A percentile compares a stretch with the other conserved stretches of the same genome.
These are phyloP conservation scores for Gryllus bimaculatus DNA, from an alignment of 1,140 invertebrate species.

Conservation along the genomic window DNA sequence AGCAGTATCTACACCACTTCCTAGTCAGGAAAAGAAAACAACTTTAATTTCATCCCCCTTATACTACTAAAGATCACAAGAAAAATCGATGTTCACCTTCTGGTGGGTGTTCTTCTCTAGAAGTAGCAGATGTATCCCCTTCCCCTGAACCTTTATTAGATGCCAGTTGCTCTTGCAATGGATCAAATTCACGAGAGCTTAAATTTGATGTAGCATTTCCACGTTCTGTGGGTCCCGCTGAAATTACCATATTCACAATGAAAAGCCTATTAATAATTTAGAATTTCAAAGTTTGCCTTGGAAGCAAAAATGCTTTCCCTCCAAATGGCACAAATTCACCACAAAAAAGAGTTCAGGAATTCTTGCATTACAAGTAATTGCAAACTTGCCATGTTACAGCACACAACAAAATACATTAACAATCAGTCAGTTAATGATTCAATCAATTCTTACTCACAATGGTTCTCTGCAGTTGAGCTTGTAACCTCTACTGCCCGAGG, in stretches of 20 bases:
- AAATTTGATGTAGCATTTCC: conserved; percentile 9
- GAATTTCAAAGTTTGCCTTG: too few relatives aligned
- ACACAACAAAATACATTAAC: neutral
- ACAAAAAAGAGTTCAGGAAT: too few relatives aligned
- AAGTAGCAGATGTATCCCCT: neutral
- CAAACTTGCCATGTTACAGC: neutral
- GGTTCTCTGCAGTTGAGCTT: conserved; percentile 15
- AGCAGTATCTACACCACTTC: neutral
- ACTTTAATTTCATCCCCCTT: too few relatives aligned
- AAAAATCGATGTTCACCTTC: neutral
- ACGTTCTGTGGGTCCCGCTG: conserved; percentile 1
- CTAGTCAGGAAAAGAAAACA: neutral
- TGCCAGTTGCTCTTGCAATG: conserved; percentile 17
- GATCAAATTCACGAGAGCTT: conserved; percentile 19
- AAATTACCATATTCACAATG: neutral
- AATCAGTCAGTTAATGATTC: neutral
- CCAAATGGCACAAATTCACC: too few relatives aligned
- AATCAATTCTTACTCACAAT: neutral
- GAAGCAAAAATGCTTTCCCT: too few relatives aligned
- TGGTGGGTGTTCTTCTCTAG: conserved; percentile 7
- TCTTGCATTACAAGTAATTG: too few relatives aligned
- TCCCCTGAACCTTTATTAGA: neutral
- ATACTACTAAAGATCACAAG: neutral
- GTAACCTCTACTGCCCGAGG: conserved; percentile 17
- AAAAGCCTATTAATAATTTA: neutral